Evolutionary conservation across 2,113 vertebrate genomes (phyloP), one percentile per base, ranked within the genome.

Genomic region (Urocolius indicus): DNA sequence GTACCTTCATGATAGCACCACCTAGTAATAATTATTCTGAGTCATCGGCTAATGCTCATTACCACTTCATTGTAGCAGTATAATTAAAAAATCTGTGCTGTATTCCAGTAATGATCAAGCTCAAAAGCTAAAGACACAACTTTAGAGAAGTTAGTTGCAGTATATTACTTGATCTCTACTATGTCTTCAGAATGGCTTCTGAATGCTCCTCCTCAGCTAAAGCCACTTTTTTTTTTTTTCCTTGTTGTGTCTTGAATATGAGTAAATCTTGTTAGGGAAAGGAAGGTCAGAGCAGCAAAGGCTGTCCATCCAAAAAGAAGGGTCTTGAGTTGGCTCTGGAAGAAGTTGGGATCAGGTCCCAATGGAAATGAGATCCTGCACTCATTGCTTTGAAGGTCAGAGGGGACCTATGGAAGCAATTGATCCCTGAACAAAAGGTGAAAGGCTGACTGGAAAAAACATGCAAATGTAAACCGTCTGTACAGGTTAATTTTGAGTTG

Each of bases 1-100:
- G 94, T 94, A 92, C 93, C 89, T 95, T 93, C 87, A 80, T 95
- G 89, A 91, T 83, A 93, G 89, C 89, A 95, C 95, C 94, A 93
- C 91, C 93, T 97, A 92, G 96, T 95, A 96, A 97, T 97, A 97
- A 97, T 90, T 96, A 93, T 92, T 96, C 95, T 97, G 96, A 97
- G 84, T 97, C 96, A 97, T 95, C 94, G 73, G 75, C 87, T 94
- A 89, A 89, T 95, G 79, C 92, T 96, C 84, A 94, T 95, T 97
- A 93, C 59, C 92, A 89, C 84, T 94, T 97, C 90, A 91, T 80
- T 90, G 87, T 82, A 96, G 90, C 90, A 79, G 88, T 95, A 66
- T 94, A 97, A 97, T 97, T 97, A 95, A 97, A 97, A 96, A 90
- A 92, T 93, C 32, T 13, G 57, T 94, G 76, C 72, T 2, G 1